phyloP scores from a whole-genome alignment of 2,113 vertebrate genomes.

The Xyrauchen texanus region DNA sequence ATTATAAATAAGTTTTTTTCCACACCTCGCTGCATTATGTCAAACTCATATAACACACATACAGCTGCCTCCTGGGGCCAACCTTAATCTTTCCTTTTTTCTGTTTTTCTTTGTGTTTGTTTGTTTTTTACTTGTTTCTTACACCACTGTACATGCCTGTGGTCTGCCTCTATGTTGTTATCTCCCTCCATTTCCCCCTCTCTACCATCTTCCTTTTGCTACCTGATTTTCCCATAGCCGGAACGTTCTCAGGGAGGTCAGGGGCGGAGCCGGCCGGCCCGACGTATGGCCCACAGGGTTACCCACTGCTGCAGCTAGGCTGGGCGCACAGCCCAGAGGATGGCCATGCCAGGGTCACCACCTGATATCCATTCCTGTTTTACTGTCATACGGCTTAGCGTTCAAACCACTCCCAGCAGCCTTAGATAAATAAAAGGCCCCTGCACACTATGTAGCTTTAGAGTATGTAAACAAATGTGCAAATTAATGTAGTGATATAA shows the following conservation, averaged over 20 bases:
- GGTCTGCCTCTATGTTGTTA: conserved; percentile 37
- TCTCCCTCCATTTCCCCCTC: conserved; percentile 26
- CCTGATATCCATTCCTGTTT: conserved; percentile 49
- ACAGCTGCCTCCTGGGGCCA: conserved; percentile 48
- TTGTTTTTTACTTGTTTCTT: conserved; percentile 61
- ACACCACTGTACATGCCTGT: conserved; percentile 37
- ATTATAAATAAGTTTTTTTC: conserved; percentile 26
- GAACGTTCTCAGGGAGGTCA: conserved; percentile 56
- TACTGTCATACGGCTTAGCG: neutral
- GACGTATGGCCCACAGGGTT: conserved; percentile 56
- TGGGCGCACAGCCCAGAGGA: conserved; percentile 63
- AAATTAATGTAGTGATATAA: conserved; percentile 20
- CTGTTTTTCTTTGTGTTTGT: conserved; percentile 63
- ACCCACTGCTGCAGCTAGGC: conserved; percentile 66
- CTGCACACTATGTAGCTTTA: conserved; percentile 35
- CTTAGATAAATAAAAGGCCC: conserved; percentile 36
- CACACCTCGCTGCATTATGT: conserved; percentile 43
- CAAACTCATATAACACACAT: conserved; percentile 53
- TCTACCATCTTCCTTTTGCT: conserved; percentile 26
- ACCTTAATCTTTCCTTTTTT: conserved; percentile 60
- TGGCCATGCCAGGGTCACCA: conserved; percentile 55
- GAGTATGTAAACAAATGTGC: conserved; percentile 3
- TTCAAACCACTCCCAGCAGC: conserved; percentile 24
- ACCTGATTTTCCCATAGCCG: conserved; percentile 45
- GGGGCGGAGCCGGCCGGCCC: conserved; percentile 52